phyloP scores from a whole-genome alignment of 2,888 invertebrate species.

The Macrophya alboannulata region DNA sequence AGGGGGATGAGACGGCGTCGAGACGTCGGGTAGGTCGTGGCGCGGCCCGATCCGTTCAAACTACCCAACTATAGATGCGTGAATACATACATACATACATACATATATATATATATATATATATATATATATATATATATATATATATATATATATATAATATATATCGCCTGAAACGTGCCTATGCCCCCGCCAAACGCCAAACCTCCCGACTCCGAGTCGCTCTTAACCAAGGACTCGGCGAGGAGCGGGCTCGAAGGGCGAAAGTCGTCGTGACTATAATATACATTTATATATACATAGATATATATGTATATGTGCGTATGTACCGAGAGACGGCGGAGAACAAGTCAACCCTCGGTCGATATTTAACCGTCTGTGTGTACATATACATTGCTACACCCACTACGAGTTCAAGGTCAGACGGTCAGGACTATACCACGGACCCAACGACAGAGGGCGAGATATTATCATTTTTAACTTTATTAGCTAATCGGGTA shows the following conservation, averaged over 20 bases:
- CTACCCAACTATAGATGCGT: constrained; percentile 45
- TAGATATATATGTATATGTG: not conserved
- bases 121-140: not conserved
- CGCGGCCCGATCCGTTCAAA: constrained; percentile 46
- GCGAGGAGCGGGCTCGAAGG: constrained; percentile 13
- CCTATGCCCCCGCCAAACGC: constrained; percentile 43
- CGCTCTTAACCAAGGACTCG: constrained; percentile 41
- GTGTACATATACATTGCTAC: not conserved
- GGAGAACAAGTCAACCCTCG: constrained; percentile 26
- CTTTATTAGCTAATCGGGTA: not conserved
- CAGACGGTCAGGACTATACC: constrained; percentile 38
- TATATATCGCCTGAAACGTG: not conserved
- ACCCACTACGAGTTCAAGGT: constrained; percentile 42
- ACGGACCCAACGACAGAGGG: not conserved
- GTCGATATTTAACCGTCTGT: constrained; percentile 37
- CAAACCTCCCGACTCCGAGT: constrained; percentile 29
- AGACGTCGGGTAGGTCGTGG: constrained; percentile 66
- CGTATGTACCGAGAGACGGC: not conserved
- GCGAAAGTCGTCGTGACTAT: constrained; percentile 19
- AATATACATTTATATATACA: not conserved
- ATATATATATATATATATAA: not conserved
- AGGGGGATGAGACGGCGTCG: constrained; percentile 59
- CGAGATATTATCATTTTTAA: not conserved
- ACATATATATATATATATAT: not conserved
- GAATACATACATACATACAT: not conserved